Conservation (phyloP, 2,888 invertebrate genomes). For the Hecatera dysodea region DNA sequence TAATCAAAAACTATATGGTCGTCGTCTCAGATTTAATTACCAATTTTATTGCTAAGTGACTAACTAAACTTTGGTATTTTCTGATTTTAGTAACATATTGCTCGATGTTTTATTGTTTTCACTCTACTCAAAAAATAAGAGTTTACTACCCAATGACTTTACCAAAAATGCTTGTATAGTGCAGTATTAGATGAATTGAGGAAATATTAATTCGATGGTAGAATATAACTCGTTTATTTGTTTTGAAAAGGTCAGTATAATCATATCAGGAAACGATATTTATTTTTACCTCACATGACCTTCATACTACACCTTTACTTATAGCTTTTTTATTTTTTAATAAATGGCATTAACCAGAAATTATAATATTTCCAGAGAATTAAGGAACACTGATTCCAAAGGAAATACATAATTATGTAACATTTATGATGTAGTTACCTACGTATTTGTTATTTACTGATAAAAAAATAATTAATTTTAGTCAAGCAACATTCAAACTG, state of each 20-base stretch:
- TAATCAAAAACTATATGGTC: neutral
- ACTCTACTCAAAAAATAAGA: too few species aligned
- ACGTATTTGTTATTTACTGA: neutral
- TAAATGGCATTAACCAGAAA: too few species aligned
- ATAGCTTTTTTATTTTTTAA: neutral
- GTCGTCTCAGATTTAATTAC: neutral
- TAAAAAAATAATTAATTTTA: neutral
- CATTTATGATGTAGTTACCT: too few species aligned
- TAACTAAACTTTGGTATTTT: neutral
- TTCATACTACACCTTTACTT: neutral
- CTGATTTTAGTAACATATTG: neutral
- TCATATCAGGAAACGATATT: conserved; percentile 19
- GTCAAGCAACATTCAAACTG: neutral
- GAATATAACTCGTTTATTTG: neutral
- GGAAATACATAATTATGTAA: neutral
- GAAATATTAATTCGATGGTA: conserved; percentile 1
- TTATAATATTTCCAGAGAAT: neutral
- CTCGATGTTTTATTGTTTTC: neutral
- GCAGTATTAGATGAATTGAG: neutral
- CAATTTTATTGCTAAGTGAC: neutral
- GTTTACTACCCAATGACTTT: too few species aligned
- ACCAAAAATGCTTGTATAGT: neutral
- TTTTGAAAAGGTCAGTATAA: conserved; percentile 15
- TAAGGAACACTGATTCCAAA: neutral
- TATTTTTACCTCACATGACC: neutral